phyloP scores from a whole-genome alignment of 2,888 invertebrate species.

The Euzetes globulus region DNA sequence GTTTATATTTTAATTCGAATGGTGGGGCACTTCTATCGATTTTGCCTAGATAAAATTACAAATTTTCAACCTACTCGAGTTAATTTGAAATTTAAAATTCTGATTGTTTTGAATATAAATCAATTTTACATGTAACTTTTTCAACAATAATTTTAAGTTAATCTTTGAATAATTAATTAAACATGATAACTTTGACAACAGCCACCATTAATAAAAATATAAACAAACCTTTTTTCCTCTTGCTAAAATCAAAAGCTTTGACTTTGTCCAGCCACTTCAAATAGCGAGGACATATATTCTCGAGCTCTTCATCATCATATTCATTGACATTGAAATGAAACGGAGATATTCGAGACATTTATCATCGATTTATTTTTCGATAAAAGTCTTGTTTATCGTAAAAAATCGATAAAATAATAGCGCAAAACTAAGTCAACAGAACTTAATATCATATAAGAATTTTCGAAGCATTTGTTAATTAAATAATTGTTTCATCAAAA shows the following conservation, averaged over 20 bases:
- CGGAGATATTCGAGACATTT: constrained; percentile 2
- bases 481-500: too few relatives aligned
- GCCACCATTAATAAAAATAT: not conserved
- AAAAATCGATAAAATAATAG: not conserved
- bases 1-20: not conserved
- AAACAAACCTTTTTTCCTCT: constrained; percentile 2
- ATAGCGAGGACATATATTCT: constrained; percentile 10
- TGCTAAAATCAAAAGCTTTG: constrained; percentile 20
- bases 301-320: not conserved
- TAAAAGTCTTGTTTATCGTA: too few relatives aligned
- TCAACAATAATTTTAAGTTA: too few relatives aligned
- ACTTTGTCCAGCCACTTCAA: not conserved
- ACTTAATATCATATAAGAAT: too few relatives aligned
- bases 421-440: too few relatives aligned
- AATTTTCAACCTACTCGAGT: too few relatives aligned
- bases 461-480: too few relatives aligned
- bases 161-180: too few relatives aligned
- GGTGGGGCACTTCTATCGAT: not conserved
- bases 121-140: too few relatives aligned
- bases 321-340: constrained; percentile 11
- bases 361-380: not conserved
- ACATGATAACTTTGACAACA: too few relatives aligned
- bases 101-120: too few relatives aligned
- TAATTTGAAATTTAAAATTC: too few relatives aligned
- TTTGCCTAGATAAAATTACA: not conserved